These are phyloP conservation scores for Seriola aureovittata DNA, from an alignment of 2,113 vertebrate genomes.

Conservation along the genomic window DNA sequence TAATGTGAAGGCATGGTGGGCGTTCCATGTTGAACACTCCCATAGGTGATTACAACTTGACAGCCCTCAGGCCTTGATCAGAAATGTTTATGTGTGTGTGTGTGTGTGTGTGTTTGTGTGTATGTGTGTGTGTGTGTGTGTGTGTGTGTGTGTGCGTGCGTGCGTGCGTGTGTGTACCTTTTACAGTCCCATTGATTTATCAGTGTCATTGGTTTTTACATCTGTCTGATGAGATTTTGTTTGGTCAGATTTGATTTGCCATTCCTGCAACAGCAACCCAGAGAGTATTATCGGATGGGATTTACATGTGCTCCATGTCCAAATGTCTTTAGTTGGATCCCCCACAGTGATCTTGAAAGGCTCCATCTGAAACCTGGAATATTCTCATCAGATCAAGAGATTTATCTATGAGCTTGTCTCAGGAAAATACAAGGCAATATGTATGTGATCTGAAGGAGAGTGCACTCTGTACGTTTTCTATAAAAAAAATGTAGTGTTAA, in stretches of 20 bases:
- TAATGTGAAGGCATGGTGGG: slow-evolving; percentile 42
- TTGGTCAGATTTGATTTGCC: slow-evolving; percentile 62
- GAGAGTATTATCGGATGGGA: slow-evolving; percentile 58
- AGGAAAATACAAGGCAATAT: slow-evolving; percentile 6
- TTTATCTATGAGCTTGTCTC: slow-evolving; percentile 61
- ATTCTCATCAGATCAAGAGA: slow-evolving; percentile 64
- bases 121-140: neutral
- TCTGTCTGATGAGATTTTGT: slow-evolving; percentile 67
- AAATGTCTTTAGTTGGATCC: slow-evolving; percentile 63
- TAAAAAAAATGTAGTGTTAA: neutral
- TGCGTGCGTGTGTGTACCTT: neutral
- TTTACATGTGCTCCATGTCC: slow-evolving; percentile 65
- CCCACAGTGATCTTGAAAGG: slow-evolving; percentile 67
- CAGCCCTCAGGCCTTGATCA: slow-evolving; percentile 54
- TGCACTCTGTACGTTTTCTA: slow-evolving; percentile 11
- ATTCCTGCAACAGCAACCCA: slow-evolving; percentile 45
- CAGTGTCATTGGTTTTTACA: slow-evolving; percentile 59
- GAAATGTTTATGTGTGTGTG: slow-evolving; percentile 19
- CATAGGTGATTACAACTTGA: slow-evolving; percentile 59
- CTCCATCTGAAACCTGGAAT: slow-evolving; percentile 61
- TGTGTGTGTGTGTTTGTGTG: neutral
- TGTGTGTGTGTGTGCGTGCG: neutral
- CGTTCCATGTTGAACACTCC: slow-evolving; percentile 50
- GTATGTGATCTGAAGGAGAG: slow-evolving; percentile 37
- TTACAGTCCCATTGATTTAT: slow-evolving; percentile 55